Conservation (phyloP, 2,888 invertebrate genomes). For the Drosophila setosimentum region DNA sequence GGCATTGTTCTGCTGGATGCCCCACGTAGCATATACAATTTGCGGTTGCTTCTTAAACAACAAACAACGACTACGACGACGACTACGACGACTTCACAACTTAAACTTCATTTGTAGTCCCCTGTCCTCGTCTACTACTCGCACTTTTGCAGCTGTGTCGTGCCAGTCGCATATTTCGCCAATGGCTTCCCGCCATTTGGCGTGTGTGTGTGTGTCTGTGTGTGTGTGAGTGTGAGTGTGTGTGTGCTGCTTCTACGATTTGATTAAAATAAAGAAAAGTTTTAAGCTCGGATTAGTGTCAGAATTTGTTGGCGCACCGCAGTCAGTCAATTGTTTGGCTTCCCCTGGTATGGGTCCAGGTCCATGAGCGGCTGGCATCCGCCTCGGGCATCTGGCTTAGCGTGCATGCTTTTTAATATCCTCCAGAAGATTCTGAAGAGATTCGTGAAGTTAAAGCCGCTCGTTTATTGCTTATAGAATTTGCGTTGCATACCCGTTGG, state of each 20-base stretch:
- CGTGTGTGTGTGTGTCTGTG: background rate
- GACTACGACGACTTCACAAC: constrained; percentile 22
- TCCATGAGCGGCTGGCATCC: background rate
- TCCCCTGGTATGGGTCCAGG: constrained; percentile 17
- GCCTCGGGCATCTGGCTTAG: constrained; percentile 8
- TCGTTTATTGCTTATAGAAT: constrained; percentile 62
- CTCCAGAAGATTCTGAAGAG: constrained; percentile 27
- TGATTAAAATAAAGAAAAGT: constrained; percentile 80
- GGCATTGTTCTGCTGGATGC: constrained; percentile 56
- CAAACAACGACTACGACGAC: background rate
- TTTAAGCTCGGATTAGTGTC: constrained; percentile 82
- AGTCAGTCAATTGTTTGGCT: constrained; percentile 66
- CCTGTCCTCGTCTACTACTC: constrained; percentile 4
- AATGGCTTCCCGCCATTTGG: constrained; percentile 59
- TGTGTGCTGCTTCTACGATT: constrained; percentile 45
- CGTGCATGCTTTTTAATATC: constrained; percentile 47
- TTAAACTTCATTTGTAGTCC: constrained; percentile 50
- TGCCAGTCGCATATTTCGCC: constrained; percentile 53
- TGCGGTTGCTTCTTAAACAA: constrained; percentile 45
- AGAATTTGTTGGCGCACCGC: constrained; percentile 51
- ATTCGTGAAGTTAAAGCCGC: constrained; percentile 49
- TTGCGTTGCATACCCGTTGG: constrained; percentile 64
- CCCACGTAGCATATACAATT: constrained; percentile 63
- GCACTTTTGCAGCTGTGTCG: constrained; percentile 32
- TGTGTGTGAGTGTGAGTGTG: background rate